A percentile compares a stretch with the other conserved stretches of the same genome.
These are phyloP conservation scores for Cladopsammia gracilis DNA, from an alignment of 64 coral and sea anemone species.

Conservation along the genomic window DNA sequence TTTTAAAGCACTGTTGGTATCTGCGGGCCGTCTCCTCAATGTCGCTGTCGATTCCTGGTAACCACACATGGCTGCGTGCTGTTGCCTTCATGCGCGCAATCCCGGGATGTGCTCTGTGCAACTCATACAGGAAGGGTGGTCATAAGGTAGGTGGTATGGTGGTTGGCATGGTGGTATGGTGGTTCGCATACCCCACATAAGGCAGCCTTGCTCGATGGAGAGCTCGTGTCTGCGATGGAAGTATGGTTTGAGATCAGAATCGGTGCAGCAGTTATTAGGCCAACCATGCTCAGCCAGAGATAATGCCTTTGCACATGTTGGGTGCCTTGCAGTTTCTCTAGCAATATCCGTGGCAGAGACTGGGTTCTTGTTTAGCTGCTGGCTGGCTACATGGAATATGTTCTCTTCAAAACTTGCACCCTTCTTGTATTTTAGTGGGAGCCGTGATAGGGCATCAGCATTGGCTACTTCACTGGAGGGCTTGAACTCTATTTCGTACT, in stretches of 20 bases:
- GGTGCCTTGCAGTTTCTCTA: conserved; percentile 31
- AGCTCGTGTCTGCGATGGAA: conserved; percentile 36
- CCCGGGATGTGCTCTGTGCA: conserved; percentile 49
- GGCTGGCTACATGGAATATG: neutral
- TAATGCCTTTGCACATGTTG: conserved; percentile 6
- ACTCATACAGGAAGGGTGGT: conserved; percentile 5
- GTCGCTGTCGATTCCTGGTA: conserved; percentile 13
- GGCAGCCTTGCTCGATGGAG: conserved; percentile 52
- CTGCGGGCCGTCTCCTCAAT: neutral
- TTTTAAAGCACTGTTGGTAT: neutral
- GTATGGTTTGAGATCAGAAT: conserved; percentile 18
- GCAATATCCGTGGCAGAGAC: neutral
- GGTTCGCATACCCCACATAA: conserved; percentile 44
- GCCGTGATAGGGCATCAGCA: neutral
- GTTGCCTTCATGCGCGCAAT: conserved; percentile 52
- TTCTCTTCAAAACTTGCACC: neutral
- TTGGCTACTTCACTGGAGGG: too few relatives aligned
- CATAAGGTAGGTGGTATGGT: neutral
- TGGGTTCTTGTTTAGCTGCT: conserved; percentile 2
- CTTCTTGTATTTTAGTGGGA: neutral
- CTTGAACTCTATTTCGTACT: too few relatives aligned
- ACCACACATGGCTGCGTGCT: conserved; percentile 37
- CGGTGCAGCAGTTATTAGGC: neutral
- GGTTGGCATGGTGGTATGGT: too few relatives aligned
- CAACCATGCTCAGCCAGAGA: conserved; percentile 23